Base-by-base conservation (phyloP, 2,797 vertebrate genomes). In the Rhynchotus rufescens region DNA sequence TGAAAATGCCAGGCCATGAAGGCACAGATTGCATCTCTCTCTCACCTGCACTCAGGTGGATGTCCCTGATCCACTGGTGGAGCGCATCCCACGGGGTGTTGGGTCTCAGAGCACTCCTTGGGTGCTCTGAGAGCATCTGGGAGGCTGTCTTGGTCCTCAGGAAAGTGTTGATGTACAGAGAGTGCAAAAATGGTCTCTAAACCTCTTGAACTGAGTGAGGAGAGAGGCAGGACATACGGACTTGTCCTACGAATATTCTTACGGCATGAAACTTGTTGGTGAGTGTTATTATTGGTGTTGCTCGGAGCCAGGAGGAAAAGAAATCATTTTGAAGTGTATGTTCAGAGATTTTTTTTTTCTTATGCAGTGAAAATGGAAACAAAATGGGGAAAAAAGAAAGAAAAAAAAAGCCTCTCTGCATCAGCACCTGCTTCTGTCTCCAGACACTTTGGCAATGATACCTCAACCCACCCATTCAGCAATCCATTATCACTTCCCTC, bases 381-480 rank as follows among this genome's bases (percentile, higher is more conserved):
- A 96, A 97, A 97, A 87, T 51, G 47, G 30, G 45, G 90, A 91
- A 86, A 87, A 64, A 42, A 49, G 65, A 86, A 94, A 97, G 94
- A 65, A 40, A 49, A 54, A 54, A 66, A 85, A 94, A 97, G 96
- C 97, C 96, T 98, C 98, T 98, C 98, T 98, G 97, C 98, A 98
- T 98, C 98, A 98, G 97, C 98, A 98, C 97, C 98, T 97, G 97
- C 97, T 98, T 98, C 98, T 99, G 98, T 99, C 99, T 99, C 98
- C 98, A 98, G 98, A 99, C 98, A 97, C 98, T 98, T 79, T 32
- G 98, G 98, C 98, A 96, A 98, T 98, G 98, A 99, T 98, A 98
- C 98, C 98, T 97, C 98, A 97, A 98, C 98, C 98, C 98, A 98
- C 98, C 98, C 98, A 98, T 99, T 99, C 98, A 98, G 98, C 97